These are phyloP conservation scores for Theonella swinhoei DNA, from an alignment of 37 sponge, comb jelly and placozoan species.

Conservation along the genomic window DNA sequence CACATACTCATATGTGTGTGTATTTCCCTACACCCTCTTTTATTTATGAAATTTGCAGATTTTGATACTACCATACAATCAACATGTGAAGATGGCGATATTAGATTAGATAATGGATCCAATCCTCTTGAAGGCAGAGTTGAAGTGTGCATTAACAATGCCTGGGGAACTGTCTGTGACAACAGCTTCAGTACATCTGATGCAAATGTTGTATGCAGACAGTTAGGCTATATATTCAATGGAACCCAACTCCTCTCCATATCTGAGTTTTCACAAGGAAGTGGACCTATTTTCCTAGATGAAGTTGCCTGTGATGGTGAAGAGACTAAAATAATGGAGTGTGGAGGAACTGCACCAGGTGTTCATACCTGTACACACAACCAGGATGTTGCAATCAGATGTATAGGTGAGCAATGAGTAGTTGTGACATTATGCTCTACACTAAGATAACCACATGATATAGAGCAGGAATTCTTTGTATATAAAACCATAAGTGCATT, in stretches of 20 bases:
- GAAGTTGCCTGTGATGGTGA: not conserved
- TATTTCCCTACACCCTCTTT: too few species aligned
- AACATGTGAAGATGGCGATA: constrained; percentile 25
- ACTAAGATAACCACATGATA: too few species aligned
- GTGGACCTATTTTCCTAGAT: not conserved
- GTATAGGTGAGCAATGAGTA: constrained; percentile 30
- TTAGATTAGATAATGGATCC: constrained; percentile 13
- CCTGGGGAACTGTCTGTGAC: constrained; percentile 60
- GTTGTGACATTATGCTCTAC: too few species aligned
- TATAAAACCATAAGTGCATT: too few species aligned
- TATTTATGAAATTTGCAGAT: too few species aligned
- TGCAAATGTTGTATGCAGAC: constrained; percentile 27
- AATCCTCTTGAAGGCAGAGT: constrained; percentile 29
- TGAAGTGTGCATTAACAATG: constrained; percentile 59
- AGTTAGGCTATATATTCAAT: constrained; percentile 3
- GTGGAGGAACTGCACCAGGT: not conserved
- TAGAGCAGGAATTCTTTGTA: too few species aligned
- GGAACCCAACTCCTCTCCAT: not conserved
- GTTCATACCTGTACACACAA: not conserved
- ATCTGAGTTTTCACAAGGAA: not conserved
- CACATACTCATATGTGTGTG: too few species aligned
- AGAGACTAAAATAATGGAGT: not conserved
- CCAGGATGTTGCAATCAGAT: constrained; percentile 13
- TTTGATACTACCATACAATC: too few species aligned
- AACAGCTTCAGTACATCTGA: constrained; percentile 13